Conservation (phyloP, 2,113 vertebrate genomes). For the Cichladusa arquata region DNA sequence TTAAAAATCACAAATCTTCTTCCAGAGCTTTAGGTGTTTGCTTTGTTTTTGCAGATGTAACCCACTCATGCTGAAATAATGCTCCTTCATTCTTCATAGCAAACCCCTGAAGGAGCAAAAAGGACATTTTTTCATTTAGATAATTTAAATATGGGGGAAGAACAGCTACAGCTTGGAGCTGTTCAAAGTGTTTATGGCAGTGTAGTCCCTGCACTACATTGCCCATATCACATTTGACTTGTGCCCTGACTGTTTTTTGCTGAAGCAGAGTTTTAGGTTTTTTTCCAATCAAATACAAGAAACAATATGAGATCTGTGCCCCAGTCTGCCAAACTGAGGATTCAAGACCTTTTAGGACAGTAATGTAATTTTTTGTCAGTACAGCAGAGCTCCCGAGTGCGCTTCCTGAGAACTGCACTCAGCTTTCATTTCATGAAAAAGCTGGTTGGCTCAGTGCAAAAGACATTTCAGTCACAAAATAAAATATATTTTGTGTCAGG, state of each 20-base stretch:
- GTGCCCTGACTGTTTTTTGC: background rate
- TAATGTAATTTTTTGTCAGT: background rate
- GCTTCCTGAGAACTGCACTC: background rate
- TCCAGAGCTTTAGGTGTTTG: background rate
- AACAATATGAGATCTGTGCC: background rate
- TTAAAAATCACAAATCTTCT: background rate
- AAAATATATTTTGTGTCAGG: background rate
- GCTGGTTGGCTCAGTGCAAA: background rate
- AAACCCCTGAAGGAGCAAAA: background rate
- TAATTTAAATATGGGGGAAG: background rate
- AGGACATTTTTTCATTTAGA: background rate
- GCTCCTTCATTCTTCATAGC: background rate
- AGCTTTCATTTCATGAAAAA: background rate
- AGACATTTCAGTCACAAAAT: background rate
- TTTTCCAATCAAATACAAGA: background rate
- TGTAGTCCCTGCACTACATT: background rate
- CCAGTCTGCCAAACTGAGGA: background rate
- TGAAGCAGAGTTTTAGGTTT: background rate
- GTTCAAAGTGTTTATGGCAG: background rate
- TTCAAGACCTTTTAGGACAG: background rate
- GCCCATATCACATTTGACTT: background rate
- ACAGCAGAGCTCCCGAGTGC: background rate
- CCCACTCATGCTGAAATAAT: background rate
- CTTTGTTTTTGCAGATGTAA: background rate
- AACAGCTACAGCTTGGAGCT: background rate